Evolutionary conservation across 2,113 vertebrate genomes (phyloP).

Genomic region (Laterallus jamaicensis): DNA sequence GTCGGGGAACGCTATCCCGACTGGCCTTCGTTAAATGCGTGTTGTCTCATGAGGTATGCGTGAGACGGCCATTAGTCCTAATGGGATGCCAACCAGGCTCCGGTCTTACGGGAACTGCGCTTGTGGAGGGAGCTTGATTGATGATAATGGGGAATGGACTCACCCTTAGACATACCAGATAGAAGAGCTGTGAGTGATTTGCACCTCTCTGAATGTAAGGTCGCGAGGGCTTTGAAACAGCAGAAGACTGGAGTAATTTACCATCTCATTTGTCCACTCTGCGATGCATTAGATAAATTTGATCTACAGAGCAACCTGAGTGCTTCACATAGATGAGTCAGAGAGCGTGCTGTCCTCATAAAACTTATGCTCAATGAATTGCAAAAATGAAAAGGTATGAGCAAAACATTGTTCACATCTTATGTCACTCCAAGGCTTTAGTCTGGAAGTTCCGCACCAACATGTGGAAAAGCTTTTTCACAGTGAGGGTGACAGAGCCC

Average conservation of each 20-base stretch:
- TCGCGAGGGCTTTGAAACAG: not conserved
- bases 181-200: not conserved
- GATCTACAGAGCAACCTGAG: not conserved
- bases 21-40: accelerated
- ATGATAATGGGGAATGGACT: not conserved
- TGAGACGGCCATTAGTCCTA: not conserved
- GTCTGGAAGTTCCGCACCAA: not conserved
- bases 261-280: not conserved
- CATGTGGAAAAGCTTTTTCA: too few species aligned
- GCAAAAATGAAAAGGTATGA: not conserved
- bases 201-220: not conserved
- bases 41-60: accelerated
- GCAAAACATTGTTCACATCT: not conserved
- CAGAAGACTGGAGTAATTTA: not conserved
- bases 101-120: not conserved
- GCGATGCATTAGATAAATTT: not conserved
- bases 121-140: not conserved
- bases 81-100: not conserved
- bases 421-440: not conserved
- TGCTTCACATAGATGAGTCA: not conserved
- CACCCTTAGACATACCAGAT: not conserved
- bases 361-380: not conserved
- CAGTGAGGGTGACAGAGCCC: too few species aligned
- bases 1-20: accelerated
- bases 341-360: not conserved